These are phyloP conservation scores for Melanocharis versteri DNA, from an alignment of 2,113 vertebrate genomes.

Conservation along the genomic window DNA sequence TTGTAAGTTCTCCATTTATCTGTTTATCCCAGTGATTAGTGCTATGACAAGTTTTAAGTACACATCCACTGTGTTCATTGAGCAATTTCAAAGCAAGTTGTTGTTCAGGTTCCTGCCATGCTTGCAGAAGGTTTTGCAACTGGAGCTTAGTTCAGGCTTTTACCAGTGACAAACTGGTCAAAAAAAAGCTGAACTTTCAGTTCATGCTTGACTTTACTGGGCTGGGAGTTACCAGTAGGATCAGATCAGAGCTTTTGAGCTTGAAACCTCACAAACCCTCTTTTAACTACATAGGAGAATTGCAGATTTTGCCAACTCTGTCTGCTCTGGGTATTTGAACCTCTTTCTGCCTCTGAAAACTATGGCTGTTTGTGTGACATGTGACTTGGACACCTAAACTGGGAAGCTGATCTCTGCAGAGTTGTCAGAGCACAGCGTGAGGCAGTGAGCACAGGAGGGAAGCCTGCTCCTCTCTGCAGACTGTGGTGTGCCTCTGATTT, in stretches of 20 bases:
- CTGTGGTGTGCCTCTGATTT: neutral
- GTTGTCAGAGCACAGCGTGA: neutral
- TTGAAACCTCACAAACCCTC: neutral
- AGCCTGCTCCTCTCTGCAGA: neutral
- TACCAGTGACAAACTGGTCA: neutral
- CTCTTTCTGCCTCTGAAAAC: neutral
- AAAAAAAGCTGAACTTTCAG: neutral
- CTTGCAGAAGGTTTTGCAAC: slow-evolving; percentile 26
- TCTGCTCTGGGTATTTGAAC: neutral
- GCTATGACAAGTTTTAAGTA: neutral
- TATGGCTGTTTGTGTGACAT: neutral
- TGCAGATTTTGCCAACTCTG: neutral
- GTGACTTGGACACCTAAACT: neutral
- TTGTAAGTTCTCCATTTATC: neutral
- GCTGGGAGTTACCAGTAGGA: neutral
- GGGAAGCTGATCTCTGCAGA: neutral
- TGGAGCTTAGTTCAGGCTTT: slow-evolving; percentile 1
- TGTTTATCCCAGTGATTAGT: neutral
- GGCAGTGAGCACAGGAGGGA: neutral
- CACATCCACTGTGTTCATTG: neutral
- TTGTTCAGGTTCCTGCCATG: slow-evolving; percentile 5
- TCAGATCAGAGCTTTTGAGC: neutral
- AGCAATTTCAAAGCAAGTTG: slow-evolving; percentile 6
- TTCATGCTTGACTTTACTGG: neutral
- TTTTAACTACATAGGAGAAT: neutral